phyloP scores from a whole-genome alignment of 2,113 vertebrate genomes.

The rat (Rattus norvegicus) region DNA sequence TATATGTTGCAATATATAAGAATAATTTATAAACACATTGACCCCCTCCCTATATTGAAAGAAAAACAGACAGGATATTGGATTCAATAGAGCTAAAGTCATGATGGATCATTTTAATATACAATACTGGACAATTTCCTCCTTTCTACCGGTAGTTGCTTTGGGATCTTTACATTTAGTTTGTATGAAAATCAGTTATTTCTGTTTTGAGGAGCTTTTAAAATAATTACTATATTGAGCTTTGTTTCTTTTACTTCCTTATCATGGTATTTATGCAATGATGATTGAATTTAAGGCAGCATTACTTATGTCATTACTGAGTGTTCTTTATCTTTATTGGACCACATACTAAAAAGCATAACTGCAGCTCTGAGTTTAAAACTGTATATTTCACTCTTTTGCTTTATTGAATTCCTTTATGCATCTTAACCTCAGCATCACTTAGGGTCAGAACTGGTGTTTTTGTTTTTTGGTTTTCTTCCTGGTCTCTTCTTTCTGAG shows the following conservation, averaged over 20 bases:
- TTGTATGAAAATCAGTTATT: background rate
- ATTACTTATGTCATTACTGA: background rate
- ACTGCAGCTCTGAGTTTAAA: background rate
- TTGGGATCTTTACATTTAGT: background rate
- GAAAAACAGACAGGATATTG: background rate
- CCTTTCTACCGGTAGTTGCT: background rate
- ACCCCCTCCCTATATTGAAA: background rate
- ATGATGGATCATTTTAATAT: background rate
- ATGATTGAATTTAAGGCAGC: background rate
- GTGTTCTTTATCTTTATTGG: background rate
- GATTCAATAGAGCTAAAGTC: background rate
- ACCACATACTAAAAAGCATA: background rate
- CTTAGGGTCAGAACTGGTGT: background rate
- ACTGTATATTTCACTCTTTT: background rate
- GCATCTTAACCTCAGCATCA: background rate
- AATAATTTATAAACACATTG: background rate
- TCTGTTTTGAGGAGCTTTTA: background rate
- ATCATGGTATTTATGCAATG: background rate
- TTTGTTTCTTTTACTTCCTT: background rate
- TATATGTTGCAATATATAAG: background rate
- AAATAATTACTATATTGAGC: background rate
- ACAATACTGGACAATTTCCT: background rate
- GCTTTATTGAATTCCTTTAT: background rate
- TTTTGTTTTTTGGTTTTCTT: background rate
- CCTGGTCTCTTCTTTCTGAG: background rate